phyloP scores from a whole-genome alignment of 2,888 invertebrate species.

The Philonicus albiceps region DNA sequence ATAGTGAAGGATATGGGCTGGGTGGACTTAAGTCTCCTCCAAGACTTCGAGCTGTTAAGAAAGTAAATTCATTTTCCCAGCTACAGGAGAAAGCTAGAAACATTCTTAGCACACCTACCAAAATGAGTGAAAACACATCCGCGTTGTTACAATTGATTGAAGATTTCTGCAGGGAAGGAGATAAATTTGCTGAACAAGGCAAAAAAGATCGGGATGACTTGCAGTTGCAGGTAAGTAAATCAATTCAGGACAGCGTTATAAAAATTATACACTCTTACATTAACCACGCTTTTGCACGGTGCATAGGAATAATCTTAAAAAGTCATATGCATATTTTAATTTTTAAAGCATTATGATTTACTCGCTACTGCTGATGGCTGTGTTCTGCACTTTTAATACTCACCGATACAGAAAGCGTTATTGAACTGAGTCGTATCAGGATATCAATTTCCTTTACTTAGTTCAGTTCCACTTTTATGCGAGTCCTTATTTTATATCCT shows the following conservation, averaged over 20 bases:
- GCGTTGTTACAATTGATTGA: constrained; percentile 68
- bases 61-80: constrained; percentile 57
- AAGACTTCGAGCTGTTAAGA: constrained; percentile 52
- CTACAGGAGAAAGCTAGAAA: constrained; percentile 61
- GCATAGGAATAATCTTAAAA: not conserved
- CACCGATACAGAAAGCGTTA: not conserved
- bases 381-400: not conserved
- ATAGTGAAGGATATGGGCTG: constrained; percentile 67
- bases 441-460: not conserved
- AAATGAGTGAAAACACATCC: constrained; percentile 51
- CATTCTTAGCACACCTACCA: constrained; percentile 56
- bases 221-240: constrained; percentile 71
- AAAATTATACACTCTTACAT: not conserved
- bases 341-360: not conserved
- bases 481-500: not conserved
- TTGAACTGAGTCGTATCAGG: not conserved
- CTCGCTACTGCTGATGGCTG: not conserved
- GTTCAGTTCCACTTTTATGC: not conserved
- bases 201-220: constrained; percentile 76
- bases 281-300: not conserved
- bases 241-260: not conserved
- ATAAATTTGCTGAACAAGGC: constrained; percentile 71
- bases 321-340: not conserved
- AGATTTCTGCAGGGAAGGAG: constrained; percentile 68
- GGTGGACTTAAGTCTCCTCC: constrained; percentile 56